phyloP scores from a whole-genome alignment of 2,797 vertebrate genomes.

The Microctenopoma steveboyesi region DNA sequence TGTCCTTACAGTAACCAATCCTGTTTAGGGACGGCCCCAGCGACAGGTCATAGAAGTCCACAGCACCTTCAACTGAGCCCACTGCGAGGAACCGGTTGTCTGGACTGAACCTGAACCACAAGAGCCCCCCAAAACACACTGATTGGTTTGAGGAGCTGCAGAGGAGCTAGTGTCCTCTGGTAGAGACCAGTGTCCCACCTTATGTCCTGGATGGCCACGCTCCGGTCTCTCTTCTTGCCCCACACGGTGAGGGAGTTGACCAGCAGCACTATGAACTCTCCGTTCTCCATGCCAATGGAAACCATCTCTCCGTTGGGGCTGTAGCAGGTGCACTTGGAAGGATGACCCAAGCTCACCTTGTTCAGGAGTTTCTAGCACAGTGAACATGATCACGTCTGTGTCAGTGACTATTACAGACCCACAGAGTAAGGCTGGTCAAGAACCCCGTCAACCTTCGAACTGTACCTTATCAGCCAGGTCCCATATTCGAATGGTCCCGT shows the following conservation, averaged over 20 bases:
- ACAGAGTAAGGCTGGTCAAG: too few species aligned
- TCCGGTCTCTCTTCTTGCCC: constrained; percentile 96
- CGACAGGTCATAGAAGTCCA: constrained; percentile 96
- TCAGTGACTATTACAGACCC: too few species aligned
- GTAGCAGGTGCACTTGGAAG: constrained; percentile 89
- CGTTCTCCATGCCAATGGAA: constrained; percentile 95
- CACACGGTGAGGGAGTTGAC: constrained; percentile 94
- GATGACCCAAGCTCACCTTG: constrained; percentile 92
- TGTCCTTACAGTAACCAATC: constrained; percentile 95
- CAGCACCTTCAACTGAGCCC: constrained; percentile 90
- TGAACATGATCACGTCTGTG: background rate
- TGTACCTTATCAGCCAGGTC: constrained; percentile 93
- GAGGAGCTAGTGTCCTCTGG: background rate
- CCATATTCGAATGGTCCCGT: constrained; percentile 95
- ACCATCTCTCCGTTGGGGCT: constrained; percentile 96
- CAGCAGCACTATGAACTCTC: constrained; percentile 93
- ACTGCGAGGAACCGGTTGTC: constrained; percentile 93
- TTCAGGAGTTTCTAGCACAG: constrained; percentile 91
- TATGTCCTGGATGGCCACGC: constrained; percentile 91
- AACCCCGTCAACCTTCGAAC: too few species aligned
- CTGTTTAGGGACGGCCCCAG: constrained; percentile 92
- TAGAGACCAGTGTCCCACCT: constrained; percentile 75
- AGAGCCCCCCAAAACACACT: too few species aligned
- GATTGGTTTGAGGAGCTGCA: background rate
- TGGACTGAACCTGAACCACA: constrained; percentile 89